Evolutionary conservation across 2,888 invertebrate genomes (phyloP), one percentile per base, ranked within the genome.

Genomic region (Halocaridina rubra): DNA sequence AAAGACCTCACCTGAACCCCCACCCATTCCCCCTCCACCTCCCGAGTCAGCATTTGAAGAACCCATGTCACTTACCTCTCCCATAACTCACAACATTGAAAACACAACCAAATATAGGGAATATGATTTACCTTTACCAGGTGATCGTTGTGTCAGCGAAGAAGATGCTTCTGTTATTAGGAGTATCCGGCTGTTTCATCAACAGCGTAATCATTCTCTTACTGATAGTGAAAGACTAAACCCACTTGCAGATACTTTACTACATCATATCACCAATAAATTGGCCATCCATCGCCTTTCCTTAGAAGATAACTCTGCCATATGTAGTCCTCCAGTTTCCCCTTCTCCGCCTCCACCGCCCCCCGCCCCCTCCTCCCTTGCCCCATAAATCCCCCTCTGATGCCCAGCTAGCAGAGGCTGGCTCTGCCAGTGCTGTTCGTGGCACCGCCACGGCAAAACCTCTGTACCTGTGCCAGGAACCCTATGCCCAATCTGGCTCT

Each of bases 341-440:
- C 53, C 46, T 24, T 57, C 32, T 22, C 24, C 76, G 46, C 75
- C 64, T 27, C 81, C 75, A 32, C 76, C 69, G 19, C 74, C n/a
- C 74, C 8, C 72, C 32, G 13, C 79, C 79, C 27, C 64, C 79
- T 33, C 74, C 64, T 24, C 84, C 84, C 19, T 27, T 53, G 67
- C 30, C 82, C 82, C 77, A 69, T n/a, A 59, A 59, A 69, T 53
- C 53, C 59, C 76, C 81, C 76, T 30, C 39, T 46, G 67, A 69
- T 75, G 76, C 76, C 67, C 32, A 76, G 81, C 53, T 72, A 69
- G 53, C 57, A 61, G 82, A 76, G 57, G 77, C 77, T 19, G 77
- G 59, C 57, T 24, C 80, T 61, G 84, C 67, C 84, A 84, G 84
- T 84, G 79, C 74, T 78, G 84, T 78, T 72, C 84, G 84, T 79